phyloP scores from a whole-genome alignment of 2,113 vertebrate species.

The Paramisgurnus dabryanus region DNA sequence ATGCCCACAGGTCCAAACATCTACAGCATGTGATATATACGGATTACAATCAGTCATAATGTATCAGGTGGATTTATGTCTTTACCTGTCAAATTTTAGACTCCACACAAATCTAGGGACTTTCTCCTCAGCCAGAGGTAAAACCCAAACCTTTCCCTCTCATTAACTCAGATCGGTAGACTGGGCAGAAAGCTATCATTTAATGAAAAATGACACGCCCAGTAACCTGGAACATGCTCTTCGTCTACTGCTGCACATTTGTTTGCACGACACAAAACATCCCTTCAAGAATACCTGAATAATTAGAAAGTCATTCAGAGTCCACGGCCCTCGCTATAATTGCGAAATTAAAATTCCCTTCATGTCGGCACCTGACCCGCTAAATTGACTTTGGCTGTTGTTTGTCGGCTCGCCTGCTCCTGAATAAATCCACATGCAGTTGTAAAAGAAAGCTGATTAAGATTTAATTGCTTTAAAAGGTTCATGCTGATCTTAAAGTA shows the following conservation, averaged over 20 bases:
- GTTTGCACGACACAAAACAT: slow-evolving; percentile 11
- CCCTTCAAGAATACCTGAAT: slow-evolving; percentile 25
- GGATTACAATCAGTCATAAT: neutral
- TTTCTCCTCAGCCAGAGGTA: neutral
- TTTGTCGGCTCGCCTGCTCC: neutral
- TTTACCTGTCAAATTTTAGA: neutral
- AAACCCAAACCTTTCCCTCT: slow-evolving; percentile 20
- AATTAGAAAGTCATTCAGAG: slow-evolving; percentile 35
- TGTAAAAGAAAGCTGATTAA: neutral
- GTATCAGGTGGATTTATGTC: neutral
- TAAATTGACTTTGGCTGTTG: slow-evolving; percentile 13
- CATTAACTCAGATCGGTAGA: slow-evolving; percentile 45
- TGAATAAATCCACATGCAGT: neutral
- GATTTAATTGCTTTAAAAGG: neutral
- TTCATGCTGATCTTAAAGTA: neutral
- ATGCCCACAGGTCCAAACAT: slow-evolving; percentile 12
- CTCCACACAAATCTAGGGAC: neutral
- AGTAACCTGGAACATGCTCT: slow-evolving; percentile 45
- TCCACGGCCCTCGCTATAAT: slow-evolving; percentile 21
- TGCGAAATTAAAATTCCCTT: slow-evolving; percentile 8
- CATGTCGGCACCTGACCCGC: slow-evolving; percentile 3
- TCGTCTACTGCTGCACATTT: slow-evolving; percentile 29
- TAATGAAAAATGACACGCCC: slow-evolving; percentile 52
- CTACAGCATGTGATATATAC: neutral
- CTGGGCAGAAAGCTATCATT: slow-evolving; percentile 41